phyloP scores from a whole-genome alignment of 1,140 invertebrate species.

The Apis florea region DNA sequence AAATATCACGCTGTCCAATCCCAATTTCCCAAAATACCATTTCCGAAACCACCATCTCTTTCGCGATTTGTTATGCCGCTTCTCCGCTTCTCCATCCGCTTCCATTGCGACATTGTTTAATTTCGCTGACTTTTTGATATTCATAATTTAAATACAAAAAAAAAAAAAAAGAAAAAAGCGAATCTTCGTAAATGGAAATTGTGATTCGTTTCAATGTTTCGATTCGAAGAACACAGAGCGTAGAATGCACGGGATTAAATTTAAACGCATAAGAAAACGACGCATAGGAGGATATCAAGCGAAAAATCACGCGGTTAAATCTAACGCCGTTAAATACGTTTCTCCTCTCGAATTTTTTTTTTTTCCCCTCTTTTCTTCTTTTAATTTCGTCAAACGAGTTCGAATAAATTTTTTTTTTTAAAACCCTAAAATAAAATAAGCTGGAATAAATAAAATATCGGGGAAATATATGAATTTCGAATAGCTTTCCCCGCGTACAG shows the following conservation, averaged over 20 bases:
- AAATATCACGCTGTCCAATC: constrained; percentile 19
- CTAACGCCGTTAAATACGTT: too few relatives aligned
- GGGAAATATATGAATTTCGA: too few relatives aligned
- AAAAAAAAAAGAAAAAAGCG: too few relatives aligned
- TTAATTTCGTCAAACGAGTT: too few relatives aligned
- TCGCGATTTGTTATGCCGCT: too few relatives aligned
- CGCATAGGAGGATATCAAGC: neutral
- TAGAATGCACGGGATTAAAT: neutral
- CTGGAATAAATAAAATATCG: too few relatives aligned
- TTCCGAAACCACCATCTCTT: too few relatives aligned
- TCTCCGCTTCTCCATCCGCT: neutral
- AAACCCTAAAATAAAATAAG: too few relatives aligned
- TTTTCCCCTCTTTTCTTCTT: too few relatives aligned
- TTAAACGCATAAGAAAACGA: neutral
- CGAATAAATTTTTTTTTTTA: too few relatives aligned
- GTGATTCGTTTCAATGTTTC: neutral
- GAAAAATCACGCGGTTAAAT: neutral
- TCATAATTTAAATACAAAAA: constrained; percentile 12
- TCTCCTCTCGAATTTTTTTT: too few relatives aligned
- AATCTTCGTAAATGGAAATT: constrained; percentile 27
- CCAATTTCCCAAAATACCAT: constrained; percentile 12
- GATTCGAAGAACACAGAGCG: neutral
- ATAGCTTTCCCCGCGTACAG: too few relatives aligned
- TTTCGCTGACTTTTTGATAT: constrained; percentile 32
- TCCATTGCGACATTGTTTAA: constrained; percentile 8